Percentiles rank a stretch among this genome's conserved stretches.
These are phyloP conservation scores for Ascaphus truei DNA, from an alignment of 2,113 vertebrate species.

Conservation along the genomic window DNA sequence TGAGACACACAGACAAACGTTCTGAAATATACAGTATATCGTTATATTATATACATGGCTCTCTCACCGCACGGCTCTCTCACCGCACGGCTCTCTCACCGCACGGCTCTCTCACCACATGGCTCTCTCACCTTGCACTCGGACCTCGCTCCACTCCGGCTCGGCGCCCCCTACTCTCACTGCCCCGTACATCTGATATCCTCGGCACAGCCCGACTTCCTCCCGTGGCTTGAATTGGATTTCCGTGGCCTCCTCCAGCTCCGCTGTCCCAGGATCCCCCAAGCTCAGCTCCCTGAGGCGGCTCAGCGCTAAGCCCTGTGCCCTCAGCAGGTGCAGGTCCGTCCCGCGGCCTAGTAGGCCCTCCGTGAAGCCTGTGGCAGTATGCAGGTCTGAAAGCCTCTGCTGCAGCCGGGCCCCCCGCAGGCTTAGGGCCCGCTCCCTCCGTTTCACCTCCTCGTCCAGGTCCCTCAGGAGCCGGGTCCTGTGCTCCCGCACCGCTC, in stretches of 20 bases:
- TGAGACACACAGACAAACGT: too few species aligned
- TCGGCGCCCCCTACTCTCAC: conserved; percentile 70
- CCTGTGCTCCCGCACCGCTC: conserved; percentile 73
- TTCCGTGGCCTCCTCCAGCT: conserved; percentile 43
- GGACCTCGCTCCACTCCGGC: conserved; percentile 70
- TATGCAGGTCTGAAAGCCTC: conserved; percentile 72
- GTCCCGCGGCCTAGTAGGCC: conserved; percentile 73
- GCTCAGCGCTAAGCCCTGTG: conserved; percentile 71
- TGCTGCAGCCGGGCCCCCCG: conserved; percentile 82
- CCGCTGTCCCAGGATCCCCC: conserved; percentile 46
- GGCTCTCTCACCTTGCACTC: conserved; percentile 80
- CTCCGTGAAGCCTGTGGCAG: conserved; percentile 75
- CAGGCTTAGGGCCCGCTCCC: conserved; percentile 75
- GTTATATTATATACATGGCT: too few species aligned
- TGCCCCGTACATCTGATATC: conserved; percentile 78
- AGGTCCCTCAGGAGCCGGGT: conserved; percentile 71
- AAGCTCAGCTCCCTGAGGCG: conserved; percentile 68
- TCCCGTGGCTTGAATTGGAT: conserved; percentile 73
- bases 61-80: too few species aligned
- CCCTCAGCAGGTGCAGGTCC: conserved; percentile 76
- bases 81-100: too few species aligned
- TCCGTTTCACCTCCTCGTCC: conserved; percentile 70
- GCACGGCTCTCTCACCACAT: too few species aligned
- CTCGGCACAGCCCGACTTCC: conserved; percentile 66
- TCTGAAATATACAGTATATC: too few species aligned